Conservation (phyloP, 2,113 vertebrate genomes). For the Rhinoderma darwinii region DNA sequence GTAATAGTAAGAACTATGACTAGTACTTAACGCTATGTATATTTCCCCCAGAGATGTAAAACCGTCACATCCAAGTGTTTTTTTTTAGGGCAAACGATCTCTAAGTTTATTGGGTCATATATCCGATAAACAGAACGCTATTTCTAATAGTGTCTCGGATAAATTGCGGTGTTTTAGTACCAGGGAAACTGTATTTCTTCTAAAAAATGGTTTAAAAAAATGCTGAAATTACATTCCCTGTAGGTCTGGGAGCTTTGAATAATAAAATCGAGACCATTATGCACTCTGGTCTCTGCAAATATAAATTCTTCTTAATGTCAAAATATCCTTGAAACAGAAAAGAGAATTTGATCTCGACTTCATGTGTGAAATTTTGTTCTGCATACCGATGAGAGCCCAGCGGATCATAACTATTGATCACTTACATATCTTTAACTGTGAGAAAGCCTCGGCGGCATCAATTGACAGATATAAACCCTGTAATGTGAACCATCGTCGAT, state of each 20-base stretch:
- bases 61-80: constrained; percentile 63
- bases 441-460: constrained; percentile 51
- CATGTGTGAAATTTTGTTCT: constrained; percentile 57
- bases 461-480: constrained; percentile 43
- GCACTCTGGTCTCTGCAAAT: constrained; percentile 61
- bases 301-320: constrained; percentile 59
- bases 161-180: constrained; percentile 63
- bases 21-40: constrained; percentile 38
- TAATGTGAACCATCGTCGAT: neutral
- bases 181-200: constrained; percentile 65
- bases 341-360: constrained; percentile 59
- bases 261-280: constrained; percentile 66
- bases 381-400: constrained; percentile 53
- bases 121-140: constrained; percentile 63
- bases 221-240: constrained; percentile 62
- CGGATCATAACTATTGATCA: constrained; percentile 34
- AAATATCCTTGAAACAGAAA: constrained; percentile 61
- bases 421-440: neutral
- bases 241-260: constrained; percentile 50
- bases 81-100: constrained; percentile 63
- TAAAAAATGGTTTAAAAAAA: constrained; percentile 61
- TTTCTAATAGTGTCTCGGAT: constrained; percentile 64
- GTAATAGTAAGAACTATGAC: neutral
- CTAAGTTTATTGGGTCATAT: constrained; percentile 56
- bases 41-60: constrained; percentile 61